phyloP scores from a whole-genome alignment of 2,113 vertebrate genomes.

The Noctilio leporinus region DNA sequence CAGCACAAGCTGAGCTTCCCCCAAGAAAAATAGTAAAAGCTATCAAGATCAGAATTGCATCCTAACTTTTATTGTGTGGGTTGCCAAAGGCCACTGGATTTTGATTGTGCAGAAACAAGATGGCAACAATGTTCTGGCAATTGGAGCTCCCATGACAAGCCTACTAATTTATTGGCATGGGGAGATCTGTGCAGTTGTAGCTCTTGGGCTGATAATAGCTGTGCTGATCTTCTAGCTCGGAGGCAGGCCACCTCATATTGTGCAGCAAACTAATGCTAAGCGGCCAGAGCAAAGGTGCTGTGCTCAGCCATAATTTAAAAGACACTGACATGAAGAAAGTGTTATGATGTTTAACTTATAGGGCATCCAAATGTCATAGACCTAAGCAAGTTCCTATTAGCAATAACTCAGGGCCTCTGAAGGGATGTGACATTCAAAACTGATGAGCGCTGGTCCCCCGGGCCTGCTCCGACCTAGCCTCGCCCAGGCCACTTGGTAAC shows the following conservation, averaged over 20 bases:
- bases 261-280: slow-evolving; percentile 53
- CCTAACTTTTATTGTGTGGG: slow-evolving; percentile 11
- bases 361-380: slow-evolving; percentile 86
- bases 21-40: slow-evolving; percentile 45
- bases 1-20: background rate
- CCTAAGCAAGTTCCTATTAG: slow-evolving; percentile 83
- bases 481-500: slow-evolving; percentile 83
- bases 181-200: background rate
- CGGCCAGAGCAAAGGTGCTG: slow-evolving; percentile 72
- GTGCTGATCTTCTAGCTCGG: background rate
- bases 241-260: slow-evolving; percentile 61
- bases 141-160: slow-evolving; percentile 19
- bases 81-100: slow-evolving; percentile 57
- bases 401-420: slow-evolving; percentile 83
- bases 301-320: slow-evolving; percentile 80
- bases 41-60: background rate
- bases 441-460: slow-evolving; percentile 82
- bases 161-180: slow-evolving; percentile 27
- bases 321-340: slow-evolving; percentile 77
- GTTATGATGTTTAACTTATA: slow-evolving; percentile 85
- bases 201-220: slow-evolving; percentile 26
- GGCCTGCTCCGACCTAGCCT: slow-evolving; percentile 78
- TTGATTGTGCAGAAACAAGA: slow-evolving; percentile 53
- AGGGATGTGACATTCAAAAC: slow-evolving; percentile 87
- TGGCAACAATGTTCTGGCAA: background rate